Conservation (phyloP, 2,888 invertebrate genomes). For the Chloroclysta siterata region DNA sequence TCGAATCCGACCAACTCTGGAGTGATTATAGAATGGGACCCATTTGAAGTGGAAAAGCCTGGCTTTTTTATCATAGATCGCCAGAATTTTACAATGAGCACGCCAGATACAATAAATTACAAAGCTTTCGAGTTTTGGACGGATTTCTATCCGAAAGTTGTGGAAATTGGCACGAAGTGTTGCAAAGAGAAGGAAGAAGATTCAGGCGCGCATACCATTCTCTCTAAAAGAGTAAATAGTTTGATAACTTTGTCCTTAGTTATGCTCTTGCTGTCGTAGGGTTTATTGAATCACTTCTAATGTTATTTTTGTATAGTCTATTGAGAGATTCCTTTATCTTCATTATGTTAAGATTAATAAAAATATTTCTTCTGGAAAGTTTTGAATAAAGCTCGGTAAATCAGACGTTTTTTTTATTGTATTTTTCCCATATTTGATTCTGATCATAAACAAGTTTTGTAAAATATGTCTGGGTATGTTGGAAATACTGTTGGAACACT, state of each 20-base stretch:
- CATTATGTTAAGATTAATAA: constrained; percentile 49
- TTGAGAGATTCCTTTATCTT: constrained; percentile 66
- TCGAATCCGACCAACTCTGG: constrained; percentile 89
- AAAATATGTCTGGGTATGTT: too few species aligned
- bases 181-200: constrained; percentile 86
- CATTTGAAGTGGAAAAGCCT: constrained; percentile 87
- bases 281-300: constrained; percentile 50
- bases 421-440: constrained; percentile 11
- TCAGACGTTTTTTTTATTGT: constrained; percentile 18
- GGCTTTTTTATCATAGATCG: constrained; percentile 90
- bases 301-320: constrained; percentile 79
- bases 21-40: constrained; percentile 91
- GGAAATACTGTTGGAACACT: too few species aligned
- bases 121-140: constrained; percentile 94
- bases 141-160: constrained; percentile 91
- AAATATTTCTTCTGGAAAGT: constrained; percentile 54
- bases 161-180: constrained; percentile 89
- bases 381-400: constrained; percentile 53
- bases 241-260: constrained; percentile 58
- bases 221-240: constrained; percentile 52
- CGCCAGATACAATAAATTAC: constrained; percentile 88
- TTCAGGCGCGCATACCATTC: constrained; percentile 61
- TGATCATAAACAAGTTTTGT: not conserved
- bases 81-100: constrained; percentile 90
- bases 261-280: constrained; percentile 62